Conservation (phyloP, 2,113 vertebrate genomes). For the Catharus minimus region DNA sequence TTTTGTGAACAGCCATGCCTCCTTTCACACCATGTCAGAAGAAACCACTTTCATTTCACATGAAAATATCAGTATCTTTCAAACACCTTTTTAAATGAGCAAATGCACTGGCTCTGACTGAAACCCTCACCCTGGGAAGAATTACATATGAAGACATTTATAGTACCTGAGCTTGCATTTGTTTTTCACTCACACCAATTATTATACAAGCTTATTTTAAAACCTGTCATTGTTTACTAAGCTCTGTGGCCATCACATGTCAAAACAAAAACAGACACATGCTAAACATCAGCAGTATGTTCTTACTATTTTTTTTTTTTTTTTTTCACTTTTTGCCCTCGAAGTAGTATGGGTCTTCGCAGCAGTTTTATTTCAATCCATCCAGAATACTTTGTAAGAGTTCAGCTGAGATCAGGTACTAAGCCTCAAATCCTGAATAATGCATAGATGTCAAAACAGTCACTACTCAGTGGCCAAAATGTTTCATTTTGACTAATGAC, state of each 20-base stretch:
- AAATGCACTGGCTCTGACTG: background rate
- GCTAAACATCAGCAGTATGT: background rate
- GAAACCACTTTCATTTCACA: background rate
- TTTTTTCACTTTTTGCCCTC: background rate
- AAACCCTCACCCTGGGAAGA: background rate
- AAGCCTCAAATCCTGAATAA: background rate
- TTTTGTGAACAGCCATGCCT: background rate
- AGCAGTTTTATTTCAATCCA: background rate
- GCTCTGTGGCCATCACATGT: constrained; percentile 2
- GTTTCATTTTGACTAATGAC: background rate
- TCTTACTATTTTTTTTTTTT: background rate
- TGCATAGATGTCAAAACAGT: background rate
- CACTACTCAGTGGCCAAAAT: background rate
- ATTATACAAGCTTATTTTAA: constrained; percentile 42
- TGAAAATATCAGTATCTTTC: constrained; percentile 1
- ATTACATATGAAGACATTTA: constrained; percentile 18
- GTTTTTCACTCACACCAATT: constrained; percentile 23
- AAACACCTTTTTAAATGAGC: constrained; percentile 3
- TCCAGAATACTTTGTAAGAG: background rate
- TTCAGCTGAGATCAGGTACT: background rate
- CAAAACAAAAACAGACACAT: constrained; percentile 9
- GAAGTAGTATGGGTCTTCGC: background rate
- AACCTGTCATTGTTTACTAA: constrained; percentile 25
- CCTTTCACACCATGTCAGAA: constrained; percentile 10
- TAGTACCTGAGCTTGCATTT: background rate